Evolutionary conservation across 2,888 invertebrate genomes (phyloP).

Genomic region (Hyposoter didymator): DNA sequence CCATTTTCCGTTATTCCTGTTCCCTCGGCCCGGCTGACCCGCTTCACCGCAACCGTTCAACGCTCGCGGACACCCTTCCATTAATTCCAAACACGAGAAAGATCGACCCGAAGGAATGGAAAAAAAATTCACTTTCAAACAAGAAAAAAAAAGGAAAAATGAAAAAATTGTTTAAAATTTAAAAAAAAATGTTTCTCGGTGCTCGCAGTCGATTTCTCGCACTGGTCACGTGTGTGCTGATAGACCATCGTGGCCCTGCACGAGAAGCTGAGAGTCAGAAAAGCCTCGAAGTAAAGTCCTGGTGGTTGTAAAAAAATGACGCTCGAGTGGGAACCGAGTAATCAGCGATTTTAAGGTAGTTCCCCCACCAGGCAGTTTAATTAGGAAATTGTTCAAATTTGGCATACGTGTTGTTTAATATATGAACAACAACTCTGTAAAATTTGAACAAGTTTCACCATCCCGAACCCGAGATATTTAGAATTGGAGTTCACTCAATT

Average conservation of each 20-base stretch:
- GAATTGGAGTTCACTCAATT: too few species aligned
- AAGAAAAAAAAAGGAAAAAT: background rate
- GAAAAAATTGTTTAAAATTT: background rate
- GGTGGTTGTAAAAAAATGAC: background rate
- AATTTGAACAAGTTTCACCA: too few species aligned
- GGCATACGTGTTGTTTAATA: too few species aligned
- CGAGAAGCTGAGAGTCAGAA: background rate
- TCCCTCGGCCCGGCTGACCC: constrained; percentile 1
- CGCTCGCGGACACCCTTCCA: background rate
- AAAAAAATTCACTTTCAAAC: background rate
- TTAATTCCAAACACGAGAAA: background rate
- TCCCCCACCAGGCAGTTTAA: too few species aligned
- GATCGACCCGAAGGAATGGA: background rate
- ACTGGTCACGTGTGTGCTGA: constrained; percentile 8
- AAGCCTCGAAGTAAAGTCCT: background rate
- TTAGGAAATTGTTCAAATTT: too few species aligned
- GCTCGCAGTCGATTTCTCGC: constrained; percentile 4
- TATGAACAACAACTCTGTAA: too few species aligned
- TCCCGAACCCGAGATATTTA: too few species aligned
- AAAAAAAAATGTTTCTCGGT: background rate
- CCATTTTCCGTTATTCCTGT: constrained; percentile 10
- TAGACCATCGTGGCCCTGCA: background rate
- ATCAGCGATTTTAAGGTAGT: constrained; percentile 41
- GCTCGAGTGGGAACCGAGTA: background rate
- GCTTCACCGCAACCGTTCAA: background rate